A percentile compares a stretch with the other conserved stretches of the same genome.
phyloP scores from a whole-genome alignment of 1,140 invertebrate genomes.

The Cyrtorhinus lividipennis region DNA sequence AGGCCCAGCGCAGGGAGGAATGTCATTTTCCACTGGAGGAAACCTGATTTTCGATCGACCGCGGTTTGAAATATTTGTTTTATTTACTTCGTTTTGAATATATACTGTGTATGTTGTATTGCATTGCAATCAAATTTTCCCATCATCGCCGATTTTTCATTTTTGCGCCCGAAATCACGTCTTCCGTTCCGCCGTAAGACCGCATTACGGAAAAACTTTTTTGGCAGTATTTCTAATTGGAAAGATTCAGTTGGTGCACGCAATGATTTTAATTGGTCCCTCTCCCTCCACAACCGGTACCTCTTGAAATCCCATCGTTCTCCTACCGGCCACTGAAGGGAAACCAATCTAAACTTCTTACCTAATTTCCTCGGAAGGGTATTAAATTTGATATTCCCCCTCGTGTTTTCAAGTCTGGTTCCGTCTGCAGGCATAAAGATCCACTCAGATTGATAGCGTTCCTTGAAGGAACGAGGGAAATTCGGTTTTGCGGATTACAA shows the following conservation, averaged over 20 bases:
- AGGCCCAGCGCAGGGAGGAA: too few species aligned
- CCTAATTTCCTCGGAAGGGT: not conserved
- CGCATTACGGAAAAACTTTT: not conserved
- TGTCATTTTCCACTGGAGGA: too few species aligned
- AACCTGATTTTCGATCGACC: too few species aligned
- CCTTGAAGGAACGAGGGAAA: not conserved
- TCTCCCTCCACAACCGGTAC: too few species aligned
- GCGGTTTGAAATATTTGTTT: too few species aligned
- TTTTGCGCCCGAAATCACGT: too few species aligned
- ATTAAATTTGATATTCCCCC: not conserved
- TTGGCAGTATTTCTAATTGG: not conserved
- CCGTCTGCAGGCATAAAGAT: not conserved
- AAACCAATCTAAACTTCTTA: not conserved
- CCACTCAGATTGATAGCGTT: not conserved
- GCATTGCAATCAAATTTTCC: too few species aligned
- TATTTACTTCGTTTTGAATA: too few species aligned
- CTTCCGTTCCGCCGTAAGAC: too few species aligned
- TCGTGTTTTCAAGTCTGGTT: not conserved
- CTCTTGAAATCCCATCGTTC: not conserved
- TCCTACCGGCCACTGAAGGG: not conserved
- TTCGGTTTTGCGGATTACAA: not conserved
- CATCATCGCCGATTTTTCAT: too few species aligned
- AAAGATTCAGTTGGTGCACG: not conserved
- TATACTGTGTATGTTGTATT: too few species aligned
- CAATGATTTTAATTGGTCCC: not conserved